These are phyloP conservation scores for Solenopsis fugax DNA, from an alignment of 1,140 invertebrate species.

Conservation along the genomic window DNA sequence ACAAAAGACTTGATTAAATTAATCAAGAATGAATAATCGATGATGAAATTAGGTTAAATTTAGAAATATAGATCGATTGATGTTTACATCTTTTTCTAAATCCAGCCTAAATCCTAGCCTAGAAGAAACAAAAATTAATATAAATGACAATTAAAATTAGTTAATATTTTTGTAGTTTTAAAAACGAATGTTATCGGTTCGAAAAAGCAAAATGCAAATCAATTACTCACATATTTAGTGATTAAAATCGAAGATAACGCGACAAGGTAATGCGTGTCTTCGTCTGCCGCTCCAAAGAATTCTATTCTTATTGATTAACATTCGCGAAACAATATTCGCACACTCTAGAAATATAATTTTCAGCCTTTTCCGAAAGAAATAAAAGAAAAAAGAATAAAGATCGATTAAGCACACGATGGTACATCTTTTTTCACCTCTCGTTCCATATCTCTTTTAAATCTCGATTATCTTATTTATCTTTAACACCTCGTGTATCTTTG, in stretches of 20 bases:
- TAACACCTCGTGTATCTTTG: conserved; percentile 79
- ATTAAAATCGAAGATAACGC: neutral
- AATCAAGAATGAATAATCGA: neutral
- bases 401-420: conserved; percentile 55
- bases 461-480: conserved; percentile 63
- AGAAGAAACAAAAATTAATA: neutral
- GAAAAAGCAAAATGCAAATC: neutral
- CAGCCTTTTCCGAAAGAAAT: conserved; percentile 21
- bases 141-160: neutral
- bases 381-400: conserved; percentile 58
- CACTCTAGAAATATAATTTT: conserved; percentile 45
- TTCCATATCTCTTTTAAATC: conserved; percentile 50
- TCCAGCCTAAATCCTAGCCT: neutral
- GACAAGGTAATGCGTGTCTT: neutral
- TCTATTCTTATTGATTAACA: conserved; percentile 23
- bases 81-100: neutral
- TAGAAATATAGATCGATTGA: neutral
- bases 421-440: conserved; percentile 24
- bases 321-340: conserved; percentile 30
- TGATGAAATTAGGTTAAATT: neutral
- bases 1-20: neutral
- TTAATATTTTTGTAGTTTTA: neutral
- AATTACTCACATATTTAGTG: neutral
- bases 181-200: neutral
- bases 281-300: neutral